Base-by-base conservation (phyloP, 2,113 vertebrate species). In the Coryphaenoides rupestris region DNA sequence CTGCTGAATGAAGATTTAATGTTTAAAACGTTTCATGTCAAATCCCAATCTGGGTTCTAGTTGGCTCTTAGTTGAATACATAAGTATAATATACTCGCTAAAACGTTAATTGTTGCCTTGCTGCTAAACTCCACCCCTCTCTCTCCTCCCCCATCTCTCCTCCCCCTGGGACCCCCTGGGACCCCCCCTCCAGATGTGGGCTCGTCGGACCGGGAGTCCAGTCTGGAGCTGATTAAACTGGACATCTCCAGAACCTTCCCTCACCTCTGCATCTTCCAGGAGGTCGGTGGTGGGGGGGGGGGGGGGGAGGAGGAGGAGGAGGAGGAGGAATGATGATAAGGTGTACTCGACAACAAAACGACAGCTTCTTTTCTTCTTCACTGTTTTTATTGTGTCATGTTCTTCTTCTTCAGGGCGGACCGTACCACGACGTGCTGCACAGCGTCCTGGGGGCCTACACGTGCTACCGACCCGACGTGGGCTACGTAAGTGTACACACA, bases 161-260 rank as follows among this genome's bases (percentile, higher is more conserved):
- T 49, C 15, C 13, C 21, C 58, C 53, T 13, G 2, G 19, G 3
- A 53, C 4, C 47, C 3, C 3, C 26, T 23, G 13, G 6, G 17
- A n/a, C 19, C 9, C 10, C 54, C 14, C 10, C 54, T 21, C 21
- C 23, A 96, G 95, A 96, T 68, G 86, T 89, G 24, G 92, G 90
- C 3, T 92, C 93, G 67, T 92, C 94, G 23, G 94, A 98, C 86
- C 89, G 93, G 73, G 96, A 98, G 87, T 94, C 95, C 45, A 98
- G 96, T 58, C 90, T 98, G 78, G 96, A 98, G 74, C 91, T 96
- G 65, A 98, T 98, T 84, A 98, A 98, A 74, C 88, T 98, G 89
- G 96, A 98, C 87, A 98, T 98, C 77, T 98, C 96, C 2, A 93
- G 96, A 76, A 98, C 96, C 0, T 98, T 98, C 80, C 96, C 96